Evolutionary conservation across 1,140 invertebrate species (phyloP), one percentile per base, ranked within the genome.

Genomic region (Hestina assimilis): DNA sequence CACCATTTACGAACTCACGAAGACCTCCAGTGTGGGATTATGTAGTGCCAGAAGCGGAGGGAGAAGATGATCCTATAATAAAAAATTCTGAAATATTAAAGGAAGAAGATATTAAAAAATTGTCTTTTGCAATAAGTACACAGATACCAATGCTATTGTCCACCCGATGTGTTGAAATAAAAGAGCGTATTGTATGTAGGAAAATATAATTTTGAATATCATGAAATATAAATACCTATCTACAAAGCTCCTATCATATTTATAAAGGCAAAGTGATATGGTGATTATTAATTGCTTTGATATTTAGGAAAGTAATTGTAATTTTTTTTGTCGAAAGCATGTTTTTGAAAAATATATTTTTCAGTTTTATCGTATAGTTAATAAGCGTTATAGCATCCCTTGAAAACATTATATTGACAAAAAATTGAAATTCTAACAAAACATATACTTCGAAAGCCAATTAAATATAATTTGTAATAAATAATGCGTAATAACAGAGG

Each of bases 101-200:
- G 28, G 52, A 63, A 43, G 20, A 38, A 19, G 4, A 35, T 9
- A 9, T 17, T 11, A 5, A 20, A 33, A 21, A 17, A 9, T 21
- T 26, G 2, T 28, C 6, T 17, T 51, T 7, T n/a, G n/a, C n/a
- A 4, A 7, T 23, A 28, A 51, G 15, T 29, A 12, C 38, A 33
- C 28, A 11, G 21, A 48, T 9, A 56, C 54, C 59, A 41, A 54
- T 29, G 11, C 29, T 6, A 54, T 17, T 38, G 15, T 35, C 53
- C 1, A 73, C 71, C 11, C 59, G 59, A 52, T 82, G 75, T 63
- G 38, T 82, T 20, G 74, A 79, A 40, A 60, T 77, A 19, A 29
- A 57, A 3, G 66, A 72, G 11, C 64, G 70, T 31, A 66, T 79
- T 43, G 72, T 82, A 26, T 82, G 76, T 59, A 62, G 59, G n/a